Base-by-base conservation (phyloP, 1,140 invertebrate genomes). In the Apis florea region DNA sequence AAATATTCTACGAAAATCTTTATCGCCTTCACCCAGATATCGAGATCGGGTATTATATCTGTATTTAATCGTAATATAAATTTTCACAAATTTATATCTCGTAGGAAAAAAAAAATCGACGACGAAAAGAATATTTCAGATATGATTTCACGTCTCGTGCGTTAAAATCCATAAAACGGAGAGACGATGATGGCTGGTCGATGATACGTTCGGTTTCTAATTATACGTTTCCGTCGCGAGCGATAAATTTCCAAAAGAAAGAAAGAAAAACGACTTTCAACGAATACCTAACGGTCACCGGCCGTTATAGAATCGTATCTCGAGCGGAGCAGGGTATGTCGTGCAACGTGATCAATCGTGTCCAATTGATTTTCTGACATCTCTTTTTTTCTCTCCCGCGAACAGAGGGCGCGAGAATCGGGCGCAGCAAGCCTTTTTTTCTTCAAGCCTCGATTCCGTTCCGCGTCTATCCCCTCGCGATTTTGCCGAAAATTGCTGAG, bases 401-500 rank as follows among this genome's bases (percentile, higher is more conserved):
- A n/a, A 13, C 19, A 24, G 8, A 24, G 21, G 15, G 12, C 11
- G 17, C 1, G 13, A 17, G 51, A 11, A 54, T n/a, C 64, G 64
- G 51, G 4, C 12, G 3, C 31, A 3, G 10, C 63, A 19, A 24
- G 15, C 15, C 31, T 40, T 5, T 5, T 2, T 2, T 2, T 31
- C 31, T 40, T 4, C 31, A 15, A 53, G 51, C 15, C n/a, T 26
- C 58, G 71, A 56, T 56, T 40, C 9, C 19, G 49, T 15, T 26
- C 31, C 31, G 47, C 59, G 63, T 63, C 66, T 24, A 59, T 54
- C 24, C 26, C 12, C 66, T 2, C 4, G 31, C 59, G 78, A 74
- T 72, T 56, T 77, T 53, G 74, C 19, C 66, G 19, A 67, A 82
- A 26, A 67, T 68, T 49, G 26, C 58, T 26, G 81, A 83, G 64